A percentile compares a stretch with the other conserved stretches of the same genome.
phyloP scores from a whole-genome alignment of 2,113 vertebrate species.

The Solea solea region DNA sequence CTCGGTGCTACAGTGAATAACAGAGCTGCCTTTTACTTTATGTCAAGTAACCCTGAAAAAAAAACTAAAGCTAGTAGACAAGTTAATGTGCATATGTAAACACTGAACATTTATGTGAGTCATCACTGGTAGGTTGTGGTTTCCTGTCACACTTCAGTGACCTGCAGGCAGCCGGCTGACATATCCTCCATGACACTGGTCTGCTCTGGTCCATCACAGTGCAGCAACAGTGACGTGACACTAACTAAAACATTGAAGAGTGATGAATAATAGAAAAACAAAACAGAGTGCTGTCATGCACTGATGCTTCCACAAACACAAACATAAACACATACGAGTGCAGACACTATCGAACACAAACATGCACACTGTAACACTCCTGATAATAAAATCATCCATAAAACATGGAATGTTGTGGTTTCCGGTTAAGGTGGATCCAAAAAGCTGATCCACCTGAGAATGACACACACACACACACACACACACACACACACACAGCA shows the following conservation, averaged over 20 bases:
- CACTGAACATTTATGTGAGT: not conserved
- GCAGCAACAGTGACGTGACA: conserved; percentile 33
- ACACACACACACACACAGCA: conserved; percentile 14
- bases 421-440: conserved; percentile 30
- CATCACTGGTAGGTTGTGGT: conserved; percentile 8
- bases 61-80: not conserved
- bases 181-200: conserved; percentile 17
- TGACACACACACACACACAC: conserved; percentile 39
- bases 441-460: conserved; percentile 42
- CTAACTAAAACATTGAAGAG: conserved; percentile 56
- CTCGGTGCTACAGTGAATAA: not conserved
- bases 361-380: not conserved
- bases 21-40: not conserved
- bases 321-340: not conserved
- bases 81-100: not conserved
- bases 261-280: conserved; percentile 54
- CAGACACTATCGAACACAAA: conserved; percentile 12
- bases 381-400: conserved; percentile 23
- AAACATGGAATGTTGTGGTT: conserved; percentile 37
- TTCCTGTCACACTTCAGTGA: conserved; percentile 23
- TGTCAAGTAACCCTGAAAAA: not conserved
- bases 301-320: not conserved
- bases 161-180: conserved; percentile 35
- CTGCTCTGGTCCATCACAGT: conserved; percentile 9
- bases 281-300: conserved; percentile 31